These are phyloP conservation scores for Prionace glauca DNA, from an alignment of 2,797 vertebrate genomes.

Conservation along the genomic window DNA sequence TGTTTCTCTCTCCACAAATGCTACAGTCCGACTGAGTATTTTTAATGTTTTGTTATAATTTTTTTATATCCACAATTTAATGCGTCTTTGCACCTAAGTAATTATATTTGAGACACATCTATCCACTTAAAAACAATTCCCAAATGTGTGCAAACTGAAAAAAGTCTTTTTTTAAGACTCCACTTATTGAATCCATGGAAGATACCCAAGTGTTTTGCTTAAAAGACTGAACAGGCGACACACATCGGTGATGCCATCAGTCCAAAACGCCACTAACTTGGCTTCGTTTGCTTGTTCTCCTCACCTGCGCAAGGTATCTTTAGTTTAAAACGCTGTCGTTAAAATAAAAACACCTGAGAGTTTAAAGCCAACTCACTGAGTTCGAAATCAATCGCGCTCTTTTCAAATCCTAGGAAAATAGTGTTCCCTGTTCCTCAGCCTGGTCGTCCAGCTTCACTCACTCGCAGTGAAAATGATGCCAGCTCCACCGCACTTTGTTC, in stretches of 20 bases:
- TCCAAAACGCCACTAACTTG: too few species aligned
- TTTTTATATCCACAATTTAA: neutral
- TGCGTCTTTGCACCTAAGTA: neutral
- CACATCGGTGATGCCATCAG: neutral
- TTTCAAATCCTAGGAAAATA: neutral
- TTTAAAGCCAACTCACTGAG: neutral
- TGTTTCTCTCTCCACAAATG: neutral
- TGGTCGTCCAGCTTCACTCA: too few species aligned
- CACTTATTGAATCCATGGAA: neutral
- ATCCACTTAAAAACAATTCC: neutral
- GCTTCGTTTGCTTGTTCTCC: neutral
- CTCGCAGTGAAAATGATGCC: too few species aligned
- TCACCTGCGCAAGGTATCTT: neutral
- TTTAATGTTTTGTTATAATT: too few species aligned
- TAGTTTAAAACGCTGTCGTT: neutral
- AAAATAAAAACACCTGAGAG: neutral
- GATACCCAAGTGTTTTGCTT: neutral
- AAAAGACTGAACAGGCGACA: neutral
- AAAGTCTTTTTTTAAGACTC: neutral
- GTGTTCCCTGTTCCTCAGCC: too few species aligned
- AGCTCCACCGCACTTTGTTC: neutral
- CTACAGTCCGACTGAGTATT: neutral
- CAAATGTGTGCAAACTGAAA: neutral
- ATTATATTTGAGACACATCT: neutral
- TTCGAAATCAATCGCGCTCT: neutral